Percentiles rank a stretch among this genome's conserved stretches.
phyloP scores from a whole-genome alignment of 2,113 vertebrate genomes.

The Periophthalmodon schlosseri region DNA sequence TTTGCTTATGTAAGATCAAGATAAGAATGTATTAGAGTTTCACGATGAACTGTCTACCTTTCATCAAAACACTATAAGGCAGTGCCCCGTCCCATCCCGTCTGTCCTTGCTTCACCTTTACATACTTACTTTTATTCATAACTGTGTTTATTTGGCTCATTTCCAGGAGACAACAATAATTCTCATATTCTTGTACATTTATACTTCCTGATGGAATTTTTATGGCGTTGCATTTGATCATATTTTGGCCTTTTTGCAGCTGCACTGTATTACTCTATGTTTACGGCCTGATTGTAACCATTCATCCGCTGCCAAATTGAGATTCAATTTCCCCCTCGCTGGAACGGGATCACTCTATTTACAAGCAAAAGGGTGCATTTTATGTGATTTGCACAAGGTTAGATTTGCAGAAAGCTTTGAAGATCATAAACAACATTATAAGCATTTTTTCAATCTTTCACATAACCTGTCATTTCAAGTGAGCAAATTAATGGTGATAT shows the following conservation, averaged over 20 bases:
- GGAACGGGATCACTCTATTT: slow-evolving; percentile 10
- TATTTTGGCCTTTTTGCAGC: slow-evolving; percentile 1
- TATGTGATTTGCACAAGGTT: neutral
- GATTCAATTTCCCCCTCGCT: neutral
- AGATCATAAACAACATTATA: neutral
- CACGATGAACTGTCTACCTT: neutral
- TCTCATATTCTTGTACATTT: neutral
- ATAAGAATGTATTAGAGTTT: neutral
- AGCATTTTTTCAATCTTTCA: neutral
- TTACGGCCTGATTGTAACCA: neutral
- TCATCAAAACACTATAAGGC: neutral
- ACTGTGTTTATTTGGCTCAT: neutral
- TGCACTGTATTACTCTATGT: slow-evolving; percentile 1
- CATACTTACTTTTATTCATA: neutral
- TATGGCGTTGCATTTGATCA: neutral
- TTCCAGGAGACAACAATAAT: neutral
- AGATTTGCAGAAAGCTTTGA: neutral
- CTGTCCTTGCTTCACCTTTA: neutral
- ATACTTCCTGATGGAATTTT: neutral
- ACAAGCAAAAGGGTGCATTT: neutral
- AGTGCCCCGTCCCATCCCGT: no score
- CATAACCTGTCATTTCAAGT: neutral
- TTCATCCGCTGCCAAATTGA: slow-evolving; percentile 11
- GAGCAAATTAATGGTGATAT: no score
- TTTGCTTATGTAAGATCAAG: neutral